Evolutionary conservation across 2,113 vertebrate species (phyloP).

Genomic region (Furnarius figulus): DNA sequence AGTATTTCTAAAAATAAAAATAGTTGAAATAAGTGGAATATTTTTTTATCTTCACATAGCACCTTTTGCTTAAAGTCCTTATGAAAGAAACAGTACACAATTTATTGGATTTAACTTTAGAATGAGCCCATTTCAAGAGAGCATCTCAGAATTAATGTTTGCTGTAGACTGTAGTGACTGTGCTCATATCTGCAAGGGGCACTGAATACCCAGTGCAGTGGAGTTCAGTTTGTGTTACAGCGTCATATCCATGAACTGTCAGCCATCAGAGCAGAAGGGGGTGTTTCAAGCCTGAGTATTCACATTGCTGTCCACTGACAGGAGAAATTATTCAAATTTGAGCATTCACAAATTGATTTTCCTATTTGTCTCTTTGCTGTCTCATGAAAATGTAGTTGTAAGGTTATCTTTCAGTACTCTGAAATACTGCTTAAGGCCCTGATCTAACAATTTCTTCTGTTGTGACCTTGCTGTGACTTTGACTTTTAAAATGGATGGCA

Average conservation of each 20-base stretch:
- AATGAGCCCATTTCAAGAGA: neutral
- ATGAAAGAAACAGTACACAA: neutral
- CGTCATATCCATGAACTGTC: neutral
- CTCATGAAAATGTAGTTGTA: neutral
- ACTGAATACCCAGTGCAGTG: neutral
- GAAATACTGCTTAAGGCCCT: neutral
- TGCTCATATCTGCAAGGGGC: neutral
- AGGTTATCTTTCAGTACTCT: neutral
- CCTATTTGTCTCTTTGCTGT: neutral
- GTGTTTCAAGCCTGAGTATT: neutral
- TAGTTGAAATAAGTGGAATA: neutral
- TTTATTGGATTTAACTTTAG: neutral
- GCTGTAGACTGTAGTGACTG: neutral
- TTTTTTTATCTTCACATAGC: neutral
- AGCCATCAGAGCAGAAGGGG: accelerated
- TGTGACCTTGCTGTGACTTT: constrained; percentile 73
- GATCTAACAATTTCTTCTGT: neutral
- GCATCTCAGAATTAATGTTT: neutral
- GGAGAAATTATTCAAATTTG: neutral
- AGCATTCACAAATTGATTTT: neutral
- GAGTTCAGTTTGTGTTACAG: neutral
- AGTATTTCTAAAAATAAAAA: neutral
- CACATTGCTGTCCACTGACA: neutral
- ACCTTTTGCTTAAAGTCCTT: neutral
- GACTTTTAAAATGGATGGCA: constrained; percentile 79